A percentile compares a stretch with the other conserved stretches of the same genome.
phyloP scores from a whole-genome alignment of 35 echinoderm and acorn worm genomes.

The Apostichopus parvimensis region DNA sequence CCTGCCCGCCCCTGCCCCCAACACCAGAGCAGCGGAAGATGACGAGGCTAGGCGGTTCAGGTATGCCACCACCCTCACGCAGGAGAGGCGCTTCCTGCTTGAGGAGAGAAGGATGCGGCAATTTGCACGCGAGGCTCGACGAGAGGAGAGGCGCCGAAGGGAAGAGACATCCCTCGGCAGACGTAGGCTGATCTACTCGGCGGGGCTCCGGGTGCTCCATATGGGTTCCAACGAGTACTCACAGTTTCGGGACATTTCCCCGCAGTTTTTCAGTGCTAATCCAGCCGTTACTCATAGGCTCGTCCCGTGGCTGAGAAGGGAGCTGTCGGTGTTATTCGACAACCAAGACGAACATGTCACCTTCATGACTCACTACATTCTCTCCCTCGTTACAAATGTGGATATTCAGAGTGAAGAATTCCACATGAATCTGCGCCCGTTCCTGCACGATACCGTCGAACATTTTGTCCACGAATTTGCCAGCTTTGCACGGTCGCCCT shows the following conservation, averaged over 20 bases:
- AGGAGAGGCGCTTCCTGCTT: constrained; percentile 58
- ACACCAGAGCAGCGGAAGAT: background rate
- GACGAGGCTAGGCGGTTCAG: constrained; percentile 68
- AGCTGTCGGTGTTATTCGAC: constrained; percentile 79
- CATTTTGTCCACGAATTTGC: constrained; percentile 95
- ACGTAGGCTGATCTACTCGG: constrained; percentile 79
- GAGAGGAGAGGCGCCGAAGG: constrained; percentile 55
- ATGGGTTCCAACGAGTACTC: constrained; percentile 68
- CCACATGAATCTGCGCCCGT: constrained; percentile 79
- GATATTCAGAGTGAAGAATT: constrained; percentile 95
- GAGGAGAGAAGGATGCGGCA: constrained; percentile 61
- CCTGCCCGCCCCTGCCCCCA: constrained; percentile 23
- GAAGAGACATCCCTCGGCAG: constrained; percentile 68
- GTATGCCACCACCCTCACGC: constrained; percentile 82
- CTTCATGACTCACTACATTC: constrained; percentile 92
- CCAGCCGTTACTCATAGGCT: constrained; percentile 85
- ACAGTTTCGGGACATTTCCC: constrained; percentile 79
- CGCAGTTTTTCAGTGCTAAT: constrained; percentile 77
- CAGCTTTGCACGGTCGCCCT: constrained; percentile 86
- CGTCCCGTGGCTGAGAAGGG: constrained; percentile 87
- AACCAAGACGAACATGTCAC: constrained; percentile 78
- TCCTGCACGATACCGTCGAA: constrained; percentile 81
- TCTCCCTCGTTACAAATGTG: constrained; percentile 84
- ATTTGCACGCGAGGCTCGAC: constrained; percentile 47
- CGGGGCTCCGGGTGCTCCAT: constrained; percentile 64